A percentile compares a stretch with the other conserved stretches of the same genome.
phyloP scores from a whole-genome alignment of 2,113 vertebrate genomes.

The Tupaia tana region DNA sequence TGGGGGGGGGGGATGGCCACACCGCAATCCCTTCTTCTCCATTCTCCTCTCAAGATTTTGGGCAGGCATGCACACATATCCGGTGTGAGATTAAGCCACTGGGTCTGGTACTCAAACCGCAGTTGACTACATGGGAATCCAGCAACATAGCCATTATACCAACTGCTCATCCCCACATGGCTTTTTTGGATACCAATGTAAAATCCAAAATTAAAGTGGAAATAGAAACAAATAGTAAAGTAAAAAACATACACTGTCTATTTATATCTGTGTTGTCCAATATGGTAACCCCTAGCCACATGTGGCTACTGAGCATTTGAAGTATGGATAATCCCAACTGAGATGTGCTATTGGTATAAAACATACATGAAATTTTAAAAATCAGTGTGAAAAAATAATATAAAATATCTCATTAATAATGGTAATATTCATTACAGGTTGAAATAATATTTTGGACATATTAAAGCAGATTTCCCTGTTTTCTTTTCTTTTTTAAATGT shows the following conservation, averaged over 20 bases:
- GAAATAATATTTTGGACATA: conserved; percentile 53
- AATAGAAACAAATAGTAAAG: conserved; percentile 37
- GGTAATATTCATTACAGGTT: background rate
- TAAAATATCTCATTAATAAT: background rate
- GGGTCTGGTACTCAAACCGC: too few relatives aligned
- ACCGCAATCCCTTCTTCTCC: too few relatives aligned
- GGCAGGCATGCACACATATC: too few relatives aligned
- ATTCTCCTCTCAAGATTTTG: too few relatives aligned
- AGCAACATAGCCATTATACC: too few relatives aligned
- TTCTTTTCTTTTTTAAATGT: conserved; percentile 45
- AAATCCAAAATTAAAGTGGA: conserved; percentile 52
- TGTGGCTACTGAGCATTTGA: conserved; percentile 12
- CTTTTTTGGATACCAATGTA: background rate
- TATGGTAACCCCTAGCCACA: background rate
- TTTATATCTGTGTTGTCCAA: conserved; percentile 30
- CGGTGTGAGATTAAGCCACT: too few relatives aligned
- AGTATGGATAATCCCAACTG: background rate
- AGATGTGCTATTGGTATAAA: conserved; percentile 29
- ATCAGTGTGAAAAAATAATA: background rate
- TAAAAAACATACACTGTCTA: conserved; percentile 12
- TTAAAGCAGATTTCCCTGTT: conserved; percentile 40
- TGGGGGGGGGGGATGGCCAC: too few relatives aligned
- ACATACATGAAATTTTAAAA: conserved; percentile 9
- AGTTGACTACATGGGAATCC: too few relatives aligned
- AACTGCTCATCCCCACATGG: too few relatives aligned